Base-by-base conservation (phyloP, 2,797 vertebrate genomes). In the Mallotus villosus region DNA sequence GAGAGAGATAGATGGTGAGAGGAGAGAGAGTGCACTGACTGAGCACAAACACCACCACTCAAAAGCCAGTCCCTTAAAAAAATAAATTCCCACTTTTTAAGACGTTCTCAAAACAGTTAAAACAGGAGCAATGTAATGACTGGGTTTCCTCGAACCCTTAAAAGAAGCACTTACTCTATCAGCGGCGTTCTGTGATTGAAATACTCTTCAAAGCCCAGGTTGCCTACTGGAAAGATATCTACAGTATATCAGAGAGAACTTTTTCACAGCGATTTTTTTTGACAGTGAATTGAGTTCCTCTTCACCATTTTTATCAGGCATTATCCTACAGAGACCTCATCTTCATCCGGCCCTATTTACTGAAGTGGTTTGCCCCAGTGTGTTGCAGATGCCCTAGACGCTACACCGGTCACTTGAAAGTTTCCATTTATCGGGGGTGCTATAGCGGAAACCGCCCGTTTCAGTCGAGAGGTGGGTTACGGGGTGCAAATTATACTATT, bases 401-500 rank as follows among this genome's bases (percentile, higher is more conserved):
- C 17, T 0, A 57, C 72, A 37, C 0, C 19, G 51, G 22, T 63
- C 12, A 19, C 27, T 53, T 14, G 16, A 6, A 59, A 2, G 12
- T 67, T 76, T 53, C 60, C 41, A 25, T 63, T n/a, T 32, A 5
- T 59, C 24, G 14, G 63, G 53, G 21, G 24, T 24, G 70, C 32
- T 68, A 41, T 5, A n/a, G 16, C 58, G 27, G 67, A 49, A 63
- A 19, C 8, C 16, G 64, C 60, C 34, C 64, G 77, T 37, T 71
- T 41, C 4, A 7, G 72, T 12, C 64, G 0, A 32, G 37, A 21
- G 24, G 17, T 63, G 8, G 51, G 24, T 63, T 8, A 46, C 16
- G 7, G 64, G 64, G 11, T 32, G 55, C 74, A 74, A 74, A 68
- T 70, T 78, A 69, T 73, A 61, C 64, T 80, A 73, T 86, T 82